Percentiles rank a stretch among this genome's conserved stretches.
phyloP scores from a whole-genome alignment of 2,888 invertebrate species.

The Lysandra coridon region DNA sequence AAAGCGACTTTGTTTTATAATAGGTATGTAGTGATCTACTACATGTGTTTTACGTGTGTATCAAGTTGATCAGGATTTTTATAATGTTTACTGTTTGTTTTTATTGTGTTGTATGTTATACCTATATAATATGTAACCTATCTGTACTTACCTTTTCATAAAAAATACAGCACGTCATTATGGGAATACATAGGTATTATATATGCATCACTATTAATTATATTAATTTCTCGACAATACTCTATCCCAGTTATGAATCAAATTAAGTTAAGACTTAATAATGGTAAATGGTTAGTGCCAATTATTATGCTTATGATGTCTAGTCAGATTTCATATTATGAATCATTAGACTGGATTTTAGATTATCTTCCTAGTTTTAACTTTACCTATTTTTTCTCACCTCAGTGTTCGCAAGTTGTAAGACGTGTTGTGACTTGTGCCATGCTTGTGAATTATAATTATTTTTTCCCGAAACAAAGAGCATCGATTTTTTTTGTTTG shows the following conservation, averaged over 20 bases:
- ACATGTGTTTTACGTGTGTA: too few species aligned
- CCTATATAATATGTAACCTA: too few species aligned
- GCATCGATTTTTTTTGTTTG: too few species aligned
- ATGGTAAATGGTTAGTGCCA: conserved; percentile 13
- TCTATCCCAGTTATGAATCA: neutral
- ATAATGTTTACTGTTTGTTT: neutral
- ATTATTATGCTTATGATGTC: conserved; percentile 39
- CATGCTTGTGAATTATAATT: too few species aligned
- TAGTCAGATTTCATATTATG: conserved; percentile 49
- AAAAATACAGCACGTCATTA: too few species aligned
- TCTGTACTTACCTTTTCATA: too few species aligned
- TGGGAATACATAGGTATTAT: too few species aligned
- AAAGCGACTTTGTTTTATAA: too few species aligned
- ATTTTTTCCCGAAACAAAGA: too few species aligned
- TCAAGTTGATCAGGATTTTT: neutral
- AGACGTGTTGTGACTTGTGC: too few species aligned
- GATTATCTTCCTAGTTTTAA: neutral
- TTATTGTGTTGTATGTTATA: neutral
- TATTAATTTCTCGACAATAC: neutral
- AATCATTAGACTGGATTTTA: conserved; percentile 46
- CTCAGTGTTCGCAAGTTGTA: neutral
- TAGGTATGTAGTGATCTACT: too few species aligned
- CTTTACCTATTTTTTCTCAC: neutral
- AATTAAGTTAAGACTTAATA: neutral
- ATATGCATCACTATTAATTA: neutral